Conservation (phyloP, 2,888 invertebrate species). For the Drosophila eohydei region DNA sequence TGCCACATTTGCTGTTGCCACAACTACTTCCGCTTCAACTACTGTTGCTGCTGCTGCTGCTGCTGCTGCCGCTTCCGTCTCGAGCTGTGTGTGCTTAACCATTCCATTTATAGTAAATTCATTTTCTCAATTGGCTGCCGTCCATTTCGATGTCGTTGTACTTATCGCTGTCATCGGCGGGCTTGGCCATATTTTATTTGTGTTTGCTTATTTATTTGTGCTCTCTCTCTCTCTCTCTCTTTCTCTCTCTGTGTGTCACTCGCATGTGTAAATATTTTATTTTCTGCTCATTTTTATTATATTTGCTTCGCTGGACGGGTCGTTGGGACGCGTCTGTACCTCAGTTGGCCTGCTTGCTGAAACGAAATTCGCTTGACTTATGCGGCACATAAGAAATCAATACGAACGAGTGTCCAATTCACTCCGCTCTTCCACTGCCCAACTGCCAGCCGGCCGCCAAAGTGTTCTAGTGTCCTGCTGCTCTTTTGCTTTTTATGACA, state of each 20-base stretch:
- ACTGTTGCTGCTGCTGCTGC: neutral
- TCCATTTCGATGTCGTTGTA: slow-evolving; percentile 53
- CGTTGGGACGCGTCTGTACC: slow-evolving; percentile 3
- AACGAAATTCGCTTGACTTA: slow-evolving; percentile 59
- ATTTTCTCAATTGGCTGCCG: slow-evolving; percentile 74
- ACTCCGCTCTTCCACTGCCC: neutral
- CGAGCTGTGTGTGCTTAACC: slow-evolving; percentile 66
- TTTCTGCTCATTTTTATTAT: slow-evolving; percentile 76
- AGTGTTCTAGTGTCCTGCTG: slow-evolving; percentile 11
- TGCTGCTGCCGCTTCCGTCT: neutral
- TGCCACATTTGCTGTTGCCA: too few species aligned
- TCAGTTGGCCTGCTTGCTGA: slow-evolving; percentile 31
- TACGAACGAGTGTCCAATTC: slow-evolving; percentile 43
- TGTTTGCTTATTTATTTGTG: slow-evolving; percentile 70
- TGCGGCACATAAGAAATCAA: slow-evolving; percentile 56
- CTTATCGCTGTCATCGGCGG: slow-evolving; percentile 48
- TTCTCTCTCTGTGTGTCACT: neutral
- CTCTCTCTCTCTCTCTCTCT: slow-evolving; percentile 1
- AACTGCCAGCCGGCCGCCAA: neutral
- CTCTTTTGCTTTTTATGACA: slow-evolving; percentile 55
- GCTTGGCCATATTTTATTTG: slow-evolving; percentile 66
- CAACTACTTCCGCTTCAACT: neutral
- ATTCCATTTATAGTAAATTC: slow-evolving; percentile 74
- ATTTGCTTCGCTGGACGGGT: slow-evolving; percentile 49
- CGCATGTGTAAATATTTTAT: slow-evolving; percentile 76